These are phyloP conservation scores for Nowickia ferox DNA, from an alignment of 2,888 invertebrate species.

Conservation along the genomic window DNA sequence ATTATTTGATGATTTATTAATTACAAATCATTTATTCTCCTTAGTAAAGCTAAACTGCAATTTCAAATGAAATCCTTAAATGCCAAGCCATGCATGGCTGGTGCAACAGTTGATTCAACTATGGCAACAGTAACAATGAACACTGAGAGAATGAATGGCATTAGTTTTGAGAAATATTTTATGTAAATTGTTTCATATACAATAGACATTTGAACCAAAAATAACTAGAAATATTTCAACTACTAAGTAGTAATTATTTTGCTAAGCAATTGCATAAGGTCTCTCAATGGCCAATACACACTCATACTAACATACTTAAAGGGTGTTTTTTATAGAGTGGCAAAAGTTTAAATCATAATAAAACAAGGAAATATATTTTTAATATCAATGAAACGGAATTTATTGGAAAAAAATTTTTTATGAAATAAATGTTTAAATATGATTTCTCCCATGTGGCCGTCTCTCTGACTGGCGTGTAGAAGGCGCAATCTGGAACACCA, in stretches of 20 bases:
- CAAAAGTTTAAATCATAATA: too few relatives aligned
- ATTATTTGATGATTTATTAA: slow-evolving; percentile 61
- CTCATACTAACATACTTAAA: neutral
- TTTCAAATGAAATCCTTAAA: slow-evolving; percentile 49
- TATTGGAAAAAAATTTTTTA: too few relatives aligned
- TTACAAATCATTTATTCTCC: slow-evolving; percentile 55
- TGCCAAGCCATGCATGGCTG: slow-evolving; percentile 17
- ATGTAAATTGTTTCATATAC: neutral
- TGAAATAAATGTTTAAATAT: too few relatives aligned
- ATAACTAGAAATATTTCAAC: slow-evolving; percentile 27
- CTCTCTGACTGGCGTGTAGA: too few relatives aligned
- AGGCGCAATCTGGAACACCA: too few relatives aligned
- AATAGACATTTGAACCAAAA: slow-evolving; percentile 7
- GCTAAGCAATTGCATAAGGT: neutral
- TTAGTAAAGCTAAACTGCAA: slow-evolving; percentile 32
- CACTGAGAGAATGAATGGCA: neutral
- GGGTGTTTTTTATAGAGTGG: too few relatives aligned
- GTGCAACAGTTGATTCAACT: neutral
- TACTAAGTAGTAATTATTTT: slow-evolving; percentile 5
- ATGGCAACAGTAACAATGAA: neutral
- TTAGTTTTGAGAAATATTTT: slow-evolving; percentile 13
- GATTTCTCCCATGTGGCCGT: too few relatives aligned
- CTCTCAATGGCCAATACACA: too few relatives aligned
- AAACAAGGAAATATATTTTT: too few relatives aligned
- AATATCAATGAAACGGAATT: too few relatives aligned